Evolutionary conservation across 30 jellyfish, hydroid and myxozoan species (phyloP).

Genomic region (Aurelia aurita): DNA sequence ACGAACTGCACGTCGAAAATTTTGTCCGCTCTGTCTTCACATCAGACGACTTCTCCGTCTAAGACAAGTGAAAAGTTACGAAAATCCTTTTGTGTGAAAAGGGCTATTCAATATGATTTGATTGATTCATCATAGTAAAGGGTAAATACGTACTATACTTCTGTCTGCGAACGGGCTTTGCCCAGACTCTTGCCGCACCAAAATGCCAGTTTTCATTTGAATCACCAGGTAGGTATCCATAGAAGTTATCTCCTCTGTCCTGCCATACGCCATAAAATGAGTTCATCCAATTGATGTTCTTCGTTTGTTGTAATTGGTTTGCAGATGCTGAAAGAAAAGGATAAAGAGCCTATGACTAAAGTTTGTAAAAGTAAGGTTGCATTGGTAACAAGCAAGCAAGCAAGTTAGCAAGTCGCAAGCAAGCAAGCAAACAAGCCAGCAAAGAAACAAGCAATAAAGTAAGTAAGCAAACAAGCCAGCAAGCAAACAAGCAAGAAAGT

Average conservation of each 20-base stretch:
- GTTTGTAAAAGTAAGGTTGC: background rate
- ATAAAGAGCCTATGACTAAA: no score
- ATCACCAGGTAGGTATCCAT: slow-evolving; percentile 75
- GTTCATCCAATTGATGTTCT: slow-evolving; percentile 49
- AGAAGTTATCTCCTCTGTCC: slow-evolving; percentile 59
- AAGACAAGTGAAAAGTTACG: no score
- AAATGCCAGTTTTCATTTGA: slow-evolving; percentile 81
- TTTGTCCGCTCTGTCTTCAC: no score
- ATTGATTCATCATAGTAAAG: background rate
- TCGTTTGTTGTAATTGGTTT: slow-evolving; percentile 17
- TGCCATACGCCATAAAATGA: slow-evolving; percentile 73
- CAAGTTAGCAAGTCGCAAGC: no score
- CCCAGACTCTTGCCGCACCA: slow-evolving; percentile 91
- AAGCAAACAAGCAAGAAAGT: no score
- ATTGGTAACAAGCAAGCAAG: background rate
- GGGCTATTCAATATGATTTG: no score
- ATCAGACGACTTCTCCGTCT: no score
- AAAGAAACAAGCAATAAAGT: no score
- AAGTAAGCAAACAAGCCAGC: no score
- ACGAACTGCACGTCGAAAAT: no score
- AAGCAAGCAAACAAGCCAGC: no score
- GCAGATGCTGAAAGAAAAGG: slow-evolving; percentile 47
- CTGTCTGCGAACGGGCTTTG: slow-evolving; percentile 70
- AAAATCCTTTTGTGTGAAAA: no score
- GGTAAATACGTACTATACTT: slow-evolving; percentile 54